Percentiles rank a stretch among this genome's conserved stretches.
Evolutionary conservation across 2,113 vertebrate species (phyloP).

Genomic region (Catharus minimus): DNA sequence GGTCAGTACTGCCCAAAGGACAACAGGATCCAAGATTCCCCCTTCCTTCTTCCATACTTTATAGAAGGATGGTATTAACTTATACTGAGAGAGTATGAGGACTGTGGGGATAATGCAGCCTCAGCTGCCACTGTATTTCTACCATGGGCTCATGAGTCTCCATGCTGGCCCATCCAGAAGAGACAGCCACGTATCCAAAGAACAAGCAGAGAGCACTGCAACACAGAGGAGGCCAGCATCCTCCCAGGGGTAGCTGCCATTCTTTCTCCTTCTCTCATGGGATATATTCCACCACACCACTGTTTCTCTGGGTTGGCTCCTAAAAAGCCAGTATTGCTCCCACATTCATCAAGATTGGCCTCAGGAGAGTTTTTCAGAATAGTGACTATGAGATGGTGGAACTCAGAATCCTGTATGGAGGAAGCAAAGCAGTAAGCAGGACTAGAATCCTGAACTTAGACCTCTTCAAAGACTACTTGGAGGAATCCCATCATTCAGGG

Average conservation of each 20-base stretch:
- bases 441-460: neutral
- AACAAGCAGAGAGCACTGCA: neutral
- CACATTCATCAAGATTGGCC: neutral
- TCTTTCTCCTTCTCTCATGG: neutral
- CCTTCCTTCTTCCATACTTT: neutral
- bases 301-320: neutral
- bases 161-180: neutral
- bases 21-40: neutral
- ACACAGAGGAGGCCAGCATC: neutral
- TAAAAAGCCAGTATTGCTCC: neutral
- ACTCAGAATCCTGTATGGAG: neutral
- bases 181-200: neutral
- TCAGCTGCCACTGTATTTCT: neutral
- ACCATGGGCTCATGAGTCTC: neutral
- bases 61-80: neutral
- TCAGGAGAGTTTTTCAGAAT: neutral
- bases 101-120: neutral
- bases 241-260: neutral
- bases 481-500: neutral
- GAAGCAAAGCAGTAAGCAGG: neutral
- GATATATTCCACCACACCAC: neutral
- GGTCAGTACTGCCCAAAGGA: neutral
- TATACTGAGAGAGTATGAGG: neutral
- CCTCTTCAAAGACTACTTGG: neutral
- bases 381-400: neutral